phyloP scores from a whole-genome alignment of 2,888 invertebrate genomes.

The Melanchra persicariae region DNA sequence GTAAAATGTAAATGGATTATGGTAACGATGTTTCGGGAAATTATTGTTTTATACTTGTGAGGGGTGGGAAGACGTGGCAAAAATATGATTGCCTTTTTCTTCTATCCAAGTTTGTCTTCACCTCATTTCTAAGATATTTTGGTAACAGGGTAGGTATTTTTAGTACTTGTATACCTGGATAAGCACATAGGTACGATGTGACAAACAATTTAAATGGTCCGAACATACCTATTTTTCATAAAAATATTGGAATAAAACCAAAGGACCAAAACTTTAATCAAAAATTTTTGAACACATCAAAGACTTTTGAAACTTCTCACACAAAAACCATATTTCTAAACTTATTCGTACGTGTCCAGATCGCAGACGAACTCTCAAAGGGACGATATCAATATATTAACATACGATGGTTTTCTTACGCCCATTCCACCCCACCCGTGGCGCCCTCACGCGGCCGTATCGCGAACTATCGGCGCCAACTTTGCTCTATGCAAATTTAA shows the following conservation, averaged over 20 bases:
- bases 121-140: background rate
- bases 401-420: slow-evolving; percentile 73
- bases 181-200: too few relatives aligned
- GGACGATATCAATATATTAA: slow-evolving; percentile 74
- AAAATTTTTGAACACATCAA: slow-evolving; percentile 53
- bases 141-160: background rate
- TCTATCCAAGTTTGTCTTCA: background rate
- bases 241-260: slow-evolving; percentile 37
- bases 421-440: slow-evolving; percentile 28
- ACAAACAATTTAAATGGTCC: background rate
- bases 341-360: slow-evolving; percentile 65
- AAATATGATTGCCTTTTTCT: background rate
- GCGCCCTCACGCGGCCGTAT: slow-evolving; percentile 59
- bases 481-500: slow-evolving; percentile 80
- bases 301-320: slow-evolving; percentile 54
- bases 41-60: slow-evolving; percentile 39
- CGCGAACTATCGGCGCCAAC: slow-evolving; percentile 72
- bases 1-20: slow-evolving; percentile 57
- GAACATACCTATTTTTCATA: slow-evolving; percentile 2
- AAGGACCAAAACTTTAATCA: slow-evolving; percentile 55
- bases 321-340: slow-evolving; percentile 65
- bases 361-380: slow-evolving; percentile 60
- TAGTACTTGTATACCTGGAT: too few relatives aligned
- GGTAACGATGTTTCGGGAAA: slow-evolving; percentile 48
- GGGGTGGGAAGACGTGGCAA: background rate